A percentile compares a stretch with the other conserved stretches of the same genome.
These are phyloP conservation scores for Eristalinus sepulchralis DNA, from an alignment of 2,888 invertebrate species.

Conservation along the genomic window DNA sequence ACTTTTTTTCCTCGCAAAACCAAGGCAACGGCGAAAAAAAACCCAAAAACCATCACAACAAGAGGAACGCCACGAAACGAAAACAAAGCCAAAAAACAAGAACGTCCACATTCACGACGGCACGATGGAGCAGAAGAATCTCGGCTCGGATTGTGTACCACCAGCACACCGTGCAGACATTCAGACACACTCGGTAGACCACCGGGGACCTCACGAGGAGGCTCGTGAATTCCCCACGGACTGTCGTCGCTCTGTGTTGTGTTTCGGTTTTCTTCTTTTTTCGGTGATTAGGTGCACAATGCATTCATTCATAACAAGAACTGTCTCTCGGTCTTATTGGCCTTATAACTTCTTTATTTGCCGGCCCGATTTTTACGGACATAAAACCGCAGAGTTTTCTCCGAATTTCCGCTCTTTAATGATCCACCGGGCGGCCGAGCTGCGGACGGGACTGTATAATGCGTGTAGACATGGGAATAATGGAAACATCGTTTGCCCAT, in stretches of 20 bases:
- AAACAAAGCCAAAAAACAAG: neutral
- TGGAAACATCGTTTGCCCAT: neutral
- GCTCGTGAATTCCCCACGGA: conserved; percentile 63
- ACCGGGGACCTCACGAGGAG: conserved; percentile 68
- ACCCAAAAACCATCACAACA: neutral
- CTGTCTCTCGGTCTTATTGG: conserved; percentile 62
- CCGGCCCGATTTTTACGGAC: conserved; percentile 66
- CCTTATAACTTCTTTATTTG: conserved; percentile 69
- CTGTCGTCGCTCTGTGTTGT: conserved; percentile 6
- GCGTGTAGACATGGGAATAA: neutral
- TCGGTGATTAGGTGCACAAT: conserved; percentile 69
- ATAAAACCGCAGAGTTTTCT: conserved; percentile 65
- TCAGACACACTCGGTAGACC: conserved; percentile 64
- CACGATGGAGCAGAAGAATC: conserved; percentile 20
- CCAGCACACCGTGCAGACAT: conserved; percentile 36
- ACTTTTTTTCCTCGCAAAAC: neutral
- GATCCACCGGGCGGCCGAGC: neutral
- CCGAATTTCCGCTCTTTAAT: conserved; percentile 54
- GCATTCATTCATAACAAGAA: conserved; percentile 70
- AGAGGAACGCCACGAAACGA: neutral
- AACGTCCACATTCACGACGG: conserved; percentile 41
- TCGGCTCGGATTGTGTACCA: neutral
- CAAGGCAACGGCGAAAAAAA: conserved; percentile 1
- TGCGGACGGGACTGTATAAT: neutral
- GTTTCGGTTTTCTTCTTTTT: conserved; percentile 1